phyloP scores from a whole-genome alignment of 2,113 vertebrate species.

The Orientallactaga bullata region DNA sequence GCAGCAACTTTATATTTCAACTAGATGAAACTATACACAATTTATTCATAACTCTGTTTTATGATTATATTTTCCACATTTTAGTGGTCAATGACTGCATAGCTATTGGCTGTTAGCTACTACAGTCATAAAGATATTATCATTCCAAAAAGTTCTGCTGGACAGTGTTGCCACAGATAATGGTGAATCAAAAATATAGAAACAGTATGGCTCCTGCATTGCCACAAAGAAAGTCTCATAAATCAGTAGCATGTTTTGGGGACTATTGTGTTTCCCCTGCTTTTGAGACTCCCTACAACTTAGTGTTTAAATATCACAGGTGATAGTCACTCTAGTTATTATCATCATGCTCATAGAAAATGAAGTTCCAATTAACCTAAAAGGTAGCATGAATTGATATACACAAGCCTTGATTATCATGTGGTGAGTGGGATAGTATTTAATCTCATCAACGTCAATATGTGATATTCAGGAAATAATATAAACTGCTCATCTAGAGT shows the following conservation, averaged over 20 bases:
- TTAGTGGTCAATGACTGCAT: not conserved
- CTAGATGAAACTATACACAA: not conserved
- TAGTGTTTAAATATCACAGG: not conserved
- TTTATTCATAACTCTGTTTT: constrained; percentile 15
- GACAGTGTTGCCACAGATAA: not conserved
- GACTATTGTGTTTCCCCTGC: not conserved
- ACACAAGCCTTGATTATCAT: not conserved
- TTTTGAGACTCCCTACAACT: not conserved
- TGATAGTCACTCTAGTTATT: not conserved
- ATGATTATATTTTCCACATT: not conserved
- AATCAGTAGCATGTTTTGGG: not conserved
- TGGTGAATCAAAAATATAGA: not conserved
- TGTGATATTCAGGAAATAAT: not conserved
- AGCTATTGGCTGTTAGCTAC: not conserved
- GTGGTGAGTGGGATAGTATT: not conserved
- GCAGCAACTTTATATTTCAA: not conserved
- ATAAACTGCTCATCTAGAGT: not conserved
- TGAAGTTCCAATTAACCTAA: not conserved
- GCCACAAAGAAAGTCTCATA: not conserved
- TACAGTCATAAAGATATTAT: not conserved
- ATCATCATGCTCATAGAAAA: not conserved
- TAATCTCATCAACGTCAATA: not conserved
- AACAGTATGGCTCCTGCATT: not conserved
- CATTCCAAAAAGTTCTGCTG: not conserved
- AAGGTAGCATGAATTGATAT: not conserved